Conservation (phyloP, 1,140 invertebrate genomes). For the Orius laevigatus region DNA sequence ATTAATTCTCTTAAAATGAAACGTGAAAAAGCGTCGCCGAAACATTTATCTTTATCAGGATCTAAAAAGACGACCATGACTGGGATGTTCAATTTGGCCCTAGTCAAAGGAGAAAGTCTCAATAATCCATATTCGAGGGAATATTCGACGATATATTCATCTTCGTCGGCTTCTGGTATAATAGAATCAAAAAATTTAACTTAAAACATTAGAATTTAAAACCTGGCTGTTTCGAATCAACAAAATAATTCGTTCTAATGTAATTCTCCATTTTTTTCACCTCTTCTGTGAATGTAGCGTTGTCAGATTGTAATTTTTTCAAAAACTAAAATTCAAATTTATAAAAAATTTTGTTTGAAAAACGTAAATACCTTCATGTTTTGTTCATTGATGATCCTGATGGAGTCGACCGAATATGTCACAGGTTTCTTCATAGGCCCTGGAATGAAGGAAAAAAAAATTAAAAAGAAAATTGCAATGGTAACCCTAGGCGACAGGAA, state of each 20-base stretch:
- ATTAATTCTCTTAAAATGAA: slow-evolving; percentile 83
- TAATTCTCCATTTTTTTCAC: too few species aligned
- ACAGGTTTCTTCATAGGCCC: too few species aligned
- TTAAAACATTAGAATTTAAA: neutral
- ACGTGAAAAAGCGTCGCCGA: slow-evolving; percentile 80
- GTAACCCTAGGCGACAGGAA: too few species aligned
- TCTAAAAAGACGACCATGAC: slow-evolving; percentile 85
- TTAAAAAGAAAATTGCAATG: too few species aligned
- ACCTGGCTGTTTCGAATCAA: neutral
- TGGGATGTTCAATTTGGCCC: slow-evolving; percentile 75
- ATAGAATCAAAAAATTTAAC: neutral
- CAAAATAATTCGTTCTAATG: neutral
- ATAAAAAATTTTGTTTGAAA: neutral
- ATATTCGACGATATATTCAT: slow-evolving; percentile 96
- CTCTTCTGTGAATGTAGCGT: too few species aligned
- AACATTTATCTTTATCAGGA: slow-evolving; percentile 74
- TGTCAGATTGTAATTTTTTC: slow-evolving; percentile 41
- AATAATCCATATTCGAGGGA: slow-evolving; percentile 93
- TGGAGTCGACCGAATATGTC: too few species aligned
- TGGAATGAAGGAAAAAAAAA: too few species aligned
- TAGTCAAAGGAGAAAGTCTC: slow-evolving; percentile 65
- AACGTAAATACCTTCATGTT: too few species aligned
- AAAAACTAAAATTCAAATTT: slow-evolving; percentile 6
- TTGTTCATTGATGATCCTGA: too few species aligned
- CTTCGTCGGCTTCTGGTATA: slow-evolving; percentile 34